Evolutionary conservation across 2,888 invertebrate genomes (phyloP).

Genomic region (Malachius bipustulatus): DNA sequence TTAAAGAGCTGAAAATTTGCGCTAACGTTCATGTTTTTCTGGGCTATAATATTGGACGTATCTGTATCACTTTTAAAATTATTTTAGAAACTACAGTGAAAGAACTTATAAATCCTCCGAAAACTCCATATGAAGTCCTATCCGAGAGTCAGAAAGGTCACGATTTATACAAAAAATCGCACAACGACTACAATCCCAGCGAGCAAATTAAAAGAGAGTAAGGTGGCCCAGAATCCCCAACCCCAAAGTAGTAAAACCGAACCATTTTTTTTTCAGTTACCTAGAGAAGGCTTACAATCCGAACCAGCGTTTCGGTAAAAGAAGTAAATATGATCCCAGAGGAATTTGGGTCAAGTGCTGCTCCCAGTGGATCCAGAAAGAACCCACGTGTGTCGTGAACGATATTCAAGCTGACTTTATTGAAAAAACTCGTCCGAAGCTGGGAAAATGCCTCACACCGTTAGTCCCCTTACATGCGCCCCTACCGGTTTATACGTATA

Average conservation of each 20-base stretch:
- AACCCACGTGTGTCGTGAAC: constrained; percentile 32
- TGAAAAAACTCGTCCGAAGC: constrained; percentile 30
- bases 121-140: constrained; percentile 30
- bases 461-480: constrained; percentile 21
- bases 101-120: constrained; percentile 36
- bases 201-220: constrained; percentile 36
- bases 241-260: not conserved
- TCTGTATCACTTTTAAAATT: constrained; percentile 6
- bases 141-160: constrained; percentile 34
- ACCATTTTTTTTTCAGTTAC: constrained; percentile 24
- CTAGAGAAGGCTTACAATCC: constrained; percentile 35
- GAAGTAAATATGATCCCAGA: constrained; percentile 37
- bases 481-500: too few species aligned
- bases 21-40: too few species aligned
- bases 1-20: too few species aligned
- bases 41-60: too few species aligned
- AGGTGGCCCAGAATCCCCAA: constrained; percentile 6
- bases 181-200: constrained; percentile 38
- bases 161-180: constrained; percentile 38
- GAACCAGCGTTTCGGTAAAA: constrained; percentile 38
- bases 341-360: constrained; percentile 40
- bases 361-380: constrained; percentile 33
- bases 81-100: constrained; percentile 26
- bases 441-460: constrained; percentile 39
- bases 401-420: constrained; percentile 37